Evolutionary conservation across 2,888 invertebrate species (phyloP), one percentile per base, ranked within the genome.

Genomic region (Barypeithes pellucidus): DNA sequence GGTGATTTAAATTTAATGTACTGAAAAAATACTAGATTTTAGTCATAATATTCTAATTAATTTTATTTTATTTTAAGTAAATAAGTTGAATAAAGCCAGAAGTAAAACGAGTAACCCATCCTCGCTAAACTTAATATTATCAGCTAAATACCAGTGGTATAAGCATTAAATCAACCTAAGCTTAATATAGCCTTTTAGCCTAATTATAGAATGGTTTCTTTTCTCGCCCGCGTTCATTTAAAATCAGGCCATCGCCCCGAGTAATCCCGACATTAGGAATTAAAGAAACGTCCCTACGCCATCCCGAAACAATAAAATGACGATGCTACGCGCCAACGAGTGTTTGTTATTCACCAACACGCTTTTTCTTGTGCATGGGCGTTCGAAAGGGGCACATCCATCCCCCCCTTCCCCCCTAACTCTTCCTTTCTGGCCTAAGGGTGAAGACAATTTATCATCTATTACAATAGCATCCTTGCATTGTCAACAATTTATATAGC

Each of bases 251-350:
- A 18, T 50, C 52, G 20, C 62, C 16, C 52, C 65, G 12, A 18
- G n/a, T 14, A 47, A 36, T 29, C 50, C 33, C 11, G 22, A 18
- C 65, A 41, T 50, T 65, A 65, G 36, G 65, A 65, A 65, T 65
- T 65, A 50, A 36, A 50, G 36, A n/a, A 45, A 65, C 65, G 65
- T 65, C 67, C 33, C 50, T 43, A 57, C 52, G 59, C 43, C 67
- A 67, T 67, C 16, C 43, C 57, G 57, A 67, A 57, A 67, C 57
- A 67, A 67, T 67, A 67, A 67, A 67, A 67, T 57, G 43, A 43
- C 43, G 54, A 67, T 59, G 67, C 20, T 57, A 57, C 14, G 59
- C 33, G 59, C 33, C 24, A n/a, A 43, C 54, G 33, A 43, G 24
- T 67, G 67, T 45, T 67, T 67, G 67, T 67, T 57, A 67, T 67